phyloP scores from a whole-genome alignment of 2,113 vertebrate genomes.

The Silurus glanis region DNA sequence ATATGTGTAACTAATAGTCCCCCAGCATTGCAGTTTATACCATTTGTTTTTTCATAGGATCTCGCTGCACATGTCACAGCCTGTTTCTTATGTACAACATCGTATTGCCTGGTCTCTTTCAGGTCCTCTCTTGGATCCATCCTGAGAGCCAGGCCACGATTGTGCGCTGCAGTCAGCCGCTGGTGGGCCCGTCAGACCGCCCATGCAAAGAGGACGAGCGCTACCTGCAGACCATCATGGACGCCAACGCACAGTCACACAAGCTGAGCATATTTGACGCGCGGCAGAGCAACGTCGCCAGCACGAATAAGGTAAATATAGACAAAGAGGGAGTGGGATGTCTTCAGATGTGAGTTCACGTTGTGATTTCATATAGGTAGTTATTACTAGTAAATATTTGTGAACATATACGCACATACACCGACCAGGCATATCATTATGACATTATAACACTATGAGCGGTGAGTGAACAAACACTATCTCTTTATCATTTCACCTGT shows the following conservation, averaged over 20 bases:
- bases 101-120: background rate
- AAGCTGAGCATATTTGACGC: conserved; percentile 94
- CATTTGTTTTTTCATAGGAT: background rate
- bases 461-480: too few relatives aligned
- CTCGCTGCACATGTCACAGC: background rate
- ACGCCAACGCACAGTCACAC: conserved; percentile 96
- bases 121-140: conserved; percentile 97
- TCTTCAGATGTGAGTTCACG: background rate
- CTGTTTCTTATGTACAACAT: background rate
- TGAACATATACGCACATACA: background rate
- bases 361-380: background rate
- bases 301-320: conserved; percentile 85
- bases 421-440: too few relatives aligned
- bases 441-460: too few relatives aligned
- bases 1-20: background rate
- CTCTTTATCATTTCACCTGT: too few relatives aligned
- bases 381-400: background rate
- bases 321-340: background rate
- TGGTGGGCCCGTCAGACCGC: conserved; percentile 88
- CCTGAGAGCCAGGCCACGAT: conserved; percentile 94
- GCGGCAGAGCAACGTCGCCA: conserved; percentile 85
- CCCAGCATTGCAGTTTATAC: too few relatives aligned
- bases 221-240: conserved; percentile 92
- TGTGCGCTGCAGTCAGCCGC: conserved; percentile 88
- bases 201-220: conserved; percentile 96